Conservation (phyloP, 2,797 vertebrate species). For the Pseudotriccus pelzelni region DNA sequence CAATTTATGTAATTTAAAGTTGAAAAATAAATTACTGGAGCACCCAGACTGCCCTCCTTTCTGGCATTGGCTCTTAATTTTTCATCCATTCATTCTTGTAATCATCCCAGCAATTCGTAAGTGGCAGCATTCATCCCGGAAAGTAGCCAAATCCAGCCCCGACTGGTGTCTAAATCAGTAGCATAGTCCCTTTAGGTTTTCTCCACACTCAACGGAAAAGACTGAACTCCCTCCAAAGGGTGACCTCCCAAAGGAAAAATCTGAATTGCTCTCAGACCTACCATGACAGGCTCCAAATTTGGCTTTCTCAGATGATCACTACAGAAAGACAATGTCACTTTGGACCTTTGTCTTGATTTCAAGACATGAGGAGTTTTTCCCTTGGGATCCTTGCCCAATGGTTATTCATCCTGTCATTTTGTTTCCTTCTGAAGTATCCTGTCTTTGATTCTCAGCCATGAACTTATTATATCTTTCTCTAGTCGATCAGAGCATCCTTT, state of each 20-base stretch:
- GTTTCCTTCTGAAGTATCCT: neutral
- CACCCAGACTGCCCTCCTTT: neutral
- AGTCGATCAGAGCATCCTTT: neutral
- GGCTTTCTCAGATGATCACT: neutral
- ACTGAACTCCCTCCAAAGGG: neutral
- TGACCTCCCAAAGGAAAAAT: neutral
- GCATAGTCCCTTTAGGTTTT: neutral
- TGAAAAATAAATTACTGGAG: neutral
- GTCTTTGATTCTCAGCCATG: neutral
- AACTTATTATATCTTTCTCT: neutral
- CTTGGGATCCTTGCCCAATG: neutral
- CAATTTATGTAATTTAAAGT: neutral
- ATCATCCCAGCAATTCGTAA: neutral
- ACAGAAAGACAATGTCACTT: neutral
- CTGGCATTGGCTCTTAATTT: neutral
- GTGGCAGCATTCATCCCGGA: neutral
- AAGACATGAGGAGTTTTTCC: neutral
- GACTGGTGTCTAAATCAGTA: neutral
- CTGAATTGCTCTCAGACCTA: neutral
- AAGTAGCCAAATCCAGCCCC: neutral
- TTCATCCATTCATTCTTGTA: neutral
- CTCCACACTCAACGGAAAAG: neutral
- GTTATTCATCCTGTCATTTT: neutral
- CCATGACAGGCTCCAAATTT: neutral
- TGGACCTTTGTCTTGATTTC: neutral